Evolutionary conservation across 1,140 invertebrate genomes (phyloP), one percentile per base, ranked within the genome.

Genomic region (Dreissena polymorpha): DNA sequence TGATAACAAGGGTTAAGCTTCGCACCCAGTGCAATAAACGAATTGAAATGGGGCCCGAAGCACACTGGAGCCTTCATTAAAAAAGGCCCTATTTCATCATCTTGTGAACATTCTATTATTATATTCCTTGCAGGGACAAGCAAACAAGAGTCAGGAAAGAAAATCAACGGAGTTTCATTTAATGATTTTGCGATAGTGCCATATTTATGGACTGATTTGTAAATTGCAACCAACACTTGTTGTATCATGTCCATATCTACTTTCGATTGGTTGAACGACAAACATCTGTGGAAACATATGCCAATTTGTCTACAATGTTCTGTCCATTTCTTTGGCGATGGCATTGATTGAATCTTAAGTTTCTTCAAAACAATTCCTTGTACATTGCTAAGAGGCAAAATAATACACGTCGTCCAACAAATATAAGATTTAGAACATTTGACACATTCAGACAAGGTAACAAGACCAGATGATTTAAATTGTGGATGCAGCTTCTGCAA

Each of bases 21-120:
- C n/a, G 78, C 86, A 51, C 90, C 90, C 55, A 91, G 73, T n/a
- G 39, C 12, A 21, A 83, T 39, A 85, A 91, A 91, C 12, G 90
- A 29, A 16, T 84, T 49, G 68, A 82, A 84, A 80, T 85, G 87
- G 25, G 78, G 53, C 39, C 82, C 86, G 69, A 85, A 89, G 14
- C 84, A 65, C 27, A 73, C 29, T 8, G 90, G 90, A 55, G 77
- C 70, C 74, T 85, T 76, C 53, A 78, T 84, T n/a, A 91, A 69
- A 53, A 83, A 87, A 7, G 85, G 88, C 13, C 64, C 64, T 23
- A 90, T 90, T 65, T 85, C 84, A 60, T 89, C 85, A 0, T 68
- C 57, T 57, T 83, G 55, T 21, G 72, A 84, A 23, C 89, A 84
- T 0, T 85, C 51, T 7, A 86, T 87, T 18, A 89, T 86, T 39